Conservation (phyloP, 2,113 vertebrate species). For the Sphyrna mokarran region DNA sequence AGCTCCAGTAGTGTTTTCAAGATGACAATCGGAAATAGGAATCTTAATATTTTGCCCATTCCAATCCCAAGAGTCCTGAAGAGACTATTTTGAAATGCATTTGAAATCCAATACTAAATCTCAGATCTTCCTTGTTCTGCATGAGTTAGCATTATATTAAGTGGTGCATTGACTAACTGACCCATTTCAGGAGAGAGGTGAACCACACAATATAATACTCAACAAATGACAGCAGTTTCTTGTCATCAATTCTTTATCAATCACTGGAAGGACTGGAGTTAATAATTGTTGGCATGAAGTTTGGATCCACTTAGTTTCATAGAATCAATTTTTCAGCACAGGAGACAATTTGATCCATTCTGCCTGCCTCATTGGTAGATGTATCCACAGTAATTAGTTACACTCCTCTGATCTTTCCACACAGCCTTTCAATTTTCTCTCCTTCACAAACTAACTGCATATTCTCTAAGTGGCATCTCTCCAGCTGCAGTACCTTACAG, state of each 20-base stretch:
- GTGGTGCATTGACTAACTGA: not conserved
- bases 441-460: no score
- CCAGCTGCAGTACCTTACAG: no score
- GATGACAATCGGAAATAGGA: not conserved
- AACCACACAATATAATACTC: not conserved
- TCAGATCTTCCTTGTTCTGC: no score
- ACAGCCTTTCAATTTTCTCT: no score
- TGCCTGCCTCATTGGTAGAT: no score
- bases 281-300: not conserved
- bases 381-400: no score
- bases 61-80: not conserved
- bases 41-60: not conserved
- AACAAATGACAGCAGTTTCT: not conserved
- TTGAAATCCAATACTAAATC: not conserved
- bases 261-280: not conserved
- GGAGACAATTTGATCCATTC: no score
- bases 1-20: not conserved
- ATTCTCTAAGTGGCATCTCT: no score
- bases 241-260: not conserved
- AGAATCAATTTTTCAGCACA: no score
- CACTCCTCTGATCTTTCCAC: no score
- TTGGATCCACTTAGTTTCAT: not conserved
- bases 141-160: not conserved
- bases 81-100: no score
- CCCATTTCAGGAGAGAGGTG: not conserved